Conservation (phyloP, 35 echinoderm and acorn worm species). For the Stichopus chloronotus region DNA sequence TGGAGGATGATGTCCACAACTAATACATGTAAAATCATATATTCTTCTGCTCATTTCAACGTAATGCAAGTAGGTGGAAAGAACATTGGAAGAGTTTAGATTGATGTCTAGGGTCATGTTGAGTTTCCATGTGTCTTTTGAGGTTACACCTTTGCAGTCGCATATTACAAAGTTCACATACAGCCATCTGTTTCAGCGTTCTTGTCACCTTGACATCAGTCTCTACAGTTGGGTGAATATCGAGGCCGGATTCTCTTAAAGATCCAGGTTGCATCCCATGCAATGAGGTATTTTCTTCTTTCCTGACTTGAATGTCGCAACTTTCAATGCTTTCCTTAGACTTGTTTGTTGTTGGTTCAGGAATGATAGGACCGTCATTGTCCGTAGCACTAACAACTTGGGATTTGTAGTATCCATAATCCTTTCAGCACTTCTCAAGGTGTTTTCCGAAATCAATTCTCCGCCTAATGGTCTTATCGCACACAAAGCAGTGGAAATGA, state of each 20-base stretch:
- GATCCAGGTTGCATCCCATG: background rate
- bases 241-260: background rate
- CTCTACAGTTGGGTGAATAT: background rate
- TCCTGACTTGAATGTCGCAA: background rate
- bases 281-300: background rate
- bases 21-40: conserved; percentile 39
- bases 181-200: background rate
- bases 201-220: background rate
- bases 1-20: conserved; percentile 43
- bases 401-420: background rate
- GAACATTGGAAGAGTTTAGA: background rate
- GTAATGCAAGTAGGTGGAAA: conserved; percentile 43
- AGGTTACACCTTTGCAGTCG: background rate
- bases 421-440: conserved; percentile 16
- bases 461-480: conserved; percentile 1
- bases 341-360: background rate
- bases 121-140: background rate
- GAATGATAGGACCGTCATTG: background rate
- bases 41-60: background rate
- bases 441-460: conserved; percentile 26
- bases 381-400: too few species aligned
- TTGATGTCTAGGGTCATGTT: background rate
- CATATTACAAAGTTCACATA: background rate
- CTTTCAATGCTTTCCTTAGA: background rate
- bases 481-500: conserved; percentile 22